Evolutionary conservation across 2,888 invertebrate species (phyloP).

Genomic region (Apomyelois bistriatella): DNA sequence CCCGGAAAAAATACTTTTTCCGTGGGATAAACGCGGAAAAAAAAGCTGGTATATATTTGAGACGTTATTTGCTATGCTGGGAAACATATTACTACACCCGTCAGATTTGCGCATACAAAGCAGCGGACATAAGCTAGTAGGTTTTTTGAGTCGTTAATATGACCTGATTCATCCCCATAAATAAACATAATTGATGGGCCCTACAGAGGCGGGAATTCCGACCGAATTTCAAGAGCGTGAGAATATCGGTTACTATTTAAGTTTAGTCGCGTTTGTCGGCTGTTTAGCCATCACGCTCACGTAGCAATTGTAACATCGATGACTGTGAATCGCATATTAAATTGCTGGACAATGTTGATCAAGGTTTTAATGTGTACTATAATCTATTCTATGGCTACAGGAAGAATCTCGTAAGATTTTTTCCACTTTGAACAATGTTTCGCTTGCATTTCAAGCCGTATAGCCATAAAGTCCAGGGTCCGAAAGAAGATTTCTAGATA

Average conservation of each 20-base stretch:
- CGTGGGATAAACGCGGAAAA: too few relatives aligned
- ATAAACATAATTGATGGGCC: neutral
- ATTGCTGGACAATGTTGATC: neutral
- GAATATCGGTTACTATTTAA: slow-evolving; percentile 16
- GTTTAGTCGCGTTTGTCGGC: slow-evolving; percentile 9
- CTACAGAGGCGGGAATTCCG: slow-evolving; percentile 13
- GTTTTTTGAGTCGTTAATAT: neutral
- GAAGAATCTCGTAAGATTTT: too few relatives aligned
- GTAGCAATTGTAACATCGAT: slow-evolving; percentile 7
- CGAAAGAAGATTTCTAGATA: too few relatives aligned
- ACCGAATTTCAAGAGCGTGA: slow-evolving; percentile 22
- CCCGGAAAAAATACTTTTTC: too few relatives aligned
- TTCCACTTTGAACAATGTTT: too few relatives aligned
- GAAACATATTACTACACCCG: too few relatives aligned
- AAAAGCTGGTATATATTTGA: too few relatives aligned
- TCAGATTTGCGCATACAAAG: too few relatives aligned
- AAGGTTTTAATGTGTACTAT: neutral
- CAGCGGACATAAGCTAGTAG: neutral
- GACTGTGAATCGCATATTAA: neutral
- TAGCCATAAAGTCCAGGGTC: too few relatives aligned
- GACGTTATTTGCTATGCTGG: too few relatives aligned
- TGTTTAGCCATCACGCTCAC: slow-evolving; percentile 42
- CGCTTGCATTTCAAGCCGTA: too few relatives aligned
- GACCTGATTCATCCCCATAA: neutral
- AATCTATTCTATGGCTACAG: too few relatives aligned